Percentiles rank a stretch among this genome's conserved stretches.
Evolutionary conservation across 1,140 invertebrate genomes (phyloP).

Genomic region (Ylistrum balloti): DNA sequence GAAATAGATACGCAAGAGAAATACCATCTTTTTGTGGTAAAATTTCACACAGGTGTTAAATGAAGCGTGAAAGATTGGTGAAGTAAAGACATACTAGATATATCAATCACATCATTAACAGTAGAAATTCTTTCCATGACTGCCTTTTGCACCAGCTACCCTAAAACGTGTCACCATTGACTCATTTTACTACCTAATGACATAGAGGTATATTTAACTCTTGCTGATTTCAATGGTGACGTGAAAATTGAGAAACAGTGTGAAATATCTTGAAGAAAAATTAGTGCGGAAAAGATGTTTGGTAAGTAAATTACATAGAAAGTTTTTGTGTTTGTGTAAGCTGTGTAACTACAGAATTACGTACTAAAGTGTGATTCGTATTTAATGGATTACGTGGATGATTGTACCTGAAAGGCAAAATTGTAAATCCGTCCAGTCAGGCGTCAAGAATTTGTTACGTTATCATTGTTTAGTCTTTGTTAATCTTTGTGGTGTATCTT

Average conservation of each 20-base stretch:
- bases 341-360: too few species aligned
- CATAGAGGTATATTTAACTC: neutral
- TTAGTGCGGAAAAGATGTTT: neutral
- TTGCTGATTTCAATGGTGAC: neutral
- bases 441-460: too few species aligned
- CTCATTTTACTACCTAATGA: neutral
- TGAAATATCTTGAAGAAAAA: neutral
- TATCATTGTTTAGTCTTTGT: too few species aligned
- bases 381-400: too few species aligned
- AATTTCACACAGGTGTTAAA: conserved; percentile 16
- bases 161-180: neutral
- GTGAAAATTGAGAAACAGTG: neutral
- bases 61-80: neutral
- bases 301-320: neutral
- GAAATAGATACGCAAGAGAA: neutral
- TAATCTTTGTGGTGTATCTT: too few species aligned
- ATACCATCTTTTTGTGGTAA: neutral
- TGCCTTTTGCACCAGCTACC: neutral
- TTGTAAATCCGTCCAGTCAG: too few species aligned
- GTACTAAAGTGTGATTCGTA: too few species aligned
- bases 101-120: neutral
- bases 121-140: neutral
- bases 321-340: too few species aligned
- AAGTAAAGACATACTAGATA: neutral
- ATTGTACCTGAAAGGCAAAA: too few species aligned